A percentile compares a stretch with the other conserved stretches of the same genome.
These are phyloP conservation scores for Beris morrisii DNA, from an alignment of 2,888 invertebrate genomes.

Conservation along the genomic window DNA sequence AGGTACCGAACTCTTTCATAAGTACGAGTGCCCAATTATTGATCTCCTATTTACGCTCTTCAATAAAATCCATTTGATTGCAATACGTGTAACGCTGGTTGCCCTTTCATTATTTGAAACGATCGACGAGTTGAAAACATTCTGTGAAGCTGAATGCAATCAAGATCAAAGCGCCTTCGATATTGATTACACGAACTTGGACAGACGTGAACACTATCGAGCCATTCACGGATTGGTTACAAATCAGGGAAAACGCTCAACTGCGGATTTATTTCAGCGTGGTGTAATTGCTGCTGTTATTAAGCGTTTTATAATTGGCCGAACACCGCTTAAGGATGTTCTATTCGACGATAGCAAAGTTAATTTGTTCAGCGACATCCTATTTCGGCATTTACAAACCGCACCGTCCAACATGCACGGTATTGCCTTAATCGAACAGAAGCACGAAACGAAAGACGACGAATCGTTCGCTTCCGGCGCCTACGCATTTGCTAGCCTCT, in stretches of 20 bases:
- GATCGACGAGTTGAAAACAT: constrained; percentile 52
- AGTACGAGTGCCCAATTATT: constrained; percentile 73
- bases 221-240: constrained; percentile 70
- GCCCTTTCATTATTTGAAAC: constrained; percentile 55
- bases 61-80: constrained; percentile 69
- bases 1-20: constrained; percentile 72
- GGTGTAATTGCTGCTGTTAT: constrained; percentile 66
- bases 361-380: constrained; percentile 62
- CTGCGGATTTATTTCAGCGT: constrained; percentile 74
- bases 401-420: constrained; percentile 85
- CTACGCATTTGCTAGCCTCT: constrained; percentile 74
- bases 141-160: constrained; percentile 51
- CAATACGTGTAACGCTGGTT: constrained; percentile 64
- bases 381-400: constrained; percentile 77
- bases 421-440: constrained; percentile 63
- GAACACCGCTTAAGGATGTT: constrained; percentile 59
- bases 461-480: constrained; percentile 62
- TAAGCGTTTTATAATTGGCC: constrained; percentile 62
- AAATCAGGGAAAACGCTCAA: constrained; percentile 66
- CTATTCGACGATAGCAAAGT: constrained; percentile 51
- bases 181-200: constrained; percentile 50
- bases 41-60: constrained; percentile 63
- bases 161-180: constrained; percentile 52
- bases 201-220: constrained; percentile 54
- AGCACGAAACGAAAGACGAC: constrained; percentile 53